phyloP scores from a whole-genome alignment of 2,888 invertebrate species.

The Ectobius pallidus region DNA sequence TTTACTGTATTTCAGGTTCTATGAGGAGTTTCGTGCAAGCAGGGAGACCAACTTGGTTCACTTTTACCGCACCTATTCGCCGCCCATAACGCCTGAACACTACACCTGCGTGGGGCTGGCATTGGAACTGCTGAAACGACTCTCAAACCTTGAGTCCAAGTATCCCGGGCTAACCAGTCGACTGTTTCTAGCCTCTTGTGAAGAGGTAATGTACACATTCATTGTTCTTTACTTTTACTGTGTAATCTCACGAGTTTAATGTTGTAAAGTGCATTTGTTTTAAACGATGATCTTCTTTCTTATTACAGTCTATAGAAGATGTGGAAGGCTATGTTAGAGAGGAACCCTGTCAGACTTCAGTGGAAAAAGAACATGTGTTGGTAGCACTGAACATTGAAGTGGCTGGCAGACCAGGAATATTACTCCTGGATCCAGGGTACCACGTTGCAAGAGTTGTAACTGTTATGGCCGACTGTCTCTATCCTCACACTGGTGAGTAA shows the following conservation, averaged over 20 bases:
- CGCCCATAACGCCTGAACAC: slow-evolving; percentile 76
- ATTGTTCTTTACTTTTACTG: too few relatives aligned
- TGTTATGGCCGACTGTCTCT: slow-evolving; percentile 82
- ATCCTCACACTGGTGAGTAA: slow-evolving; percentile 81
- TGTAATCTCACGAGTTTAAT: too few relatives aligned
- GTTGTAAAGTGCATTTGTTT: too few relatives aligned
- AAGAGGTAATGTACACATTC: slow-evolving; percentile 69
- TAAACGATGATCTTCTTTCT: too few relatives aligned
- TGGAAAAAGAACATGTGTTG: slow-evolving; percentile 89
- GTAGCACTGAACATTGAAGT: slow-evolving; percentile 76
- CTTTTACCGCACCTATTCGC: slow-evolving; percentile 78
- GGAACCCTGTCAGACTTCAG: slow-evolving; percentile 54
- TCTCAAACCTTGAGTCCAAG: slow-evolving; percentile 65
- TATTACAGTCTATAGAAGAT: slow-evolving; percentile 55
- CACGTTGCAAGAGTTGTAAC: slow-evolving; percentile 86
- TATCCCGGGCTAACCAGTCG: slow-evolving; percentile 71
- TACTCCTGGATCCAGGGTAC: slow-evolving; percentile 90
- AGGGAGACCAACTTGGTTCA: slow-evolving; percentile 69
- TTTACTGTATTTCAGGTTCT: slow-evolving; percentile 57
- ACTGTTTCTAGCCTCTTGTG: slow-evolving; percentile 82
- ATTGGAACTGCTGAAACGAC: slow-evolving; percentile 74
- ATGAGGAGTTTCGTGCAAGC: slow-evolving; percentile 62
- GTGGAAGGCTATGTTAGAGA: slow-evolving; percentile 54
- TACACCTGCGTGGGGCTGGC: slow-evolving; percentile 91
- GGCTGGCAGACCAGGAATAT: slow-evolving; percentile 73